These are phyloP conservation scores for Artibeus lituratus DNA, from an alignment of 2,797 vertebrate species.

Conservation along the genomic window DNA sequence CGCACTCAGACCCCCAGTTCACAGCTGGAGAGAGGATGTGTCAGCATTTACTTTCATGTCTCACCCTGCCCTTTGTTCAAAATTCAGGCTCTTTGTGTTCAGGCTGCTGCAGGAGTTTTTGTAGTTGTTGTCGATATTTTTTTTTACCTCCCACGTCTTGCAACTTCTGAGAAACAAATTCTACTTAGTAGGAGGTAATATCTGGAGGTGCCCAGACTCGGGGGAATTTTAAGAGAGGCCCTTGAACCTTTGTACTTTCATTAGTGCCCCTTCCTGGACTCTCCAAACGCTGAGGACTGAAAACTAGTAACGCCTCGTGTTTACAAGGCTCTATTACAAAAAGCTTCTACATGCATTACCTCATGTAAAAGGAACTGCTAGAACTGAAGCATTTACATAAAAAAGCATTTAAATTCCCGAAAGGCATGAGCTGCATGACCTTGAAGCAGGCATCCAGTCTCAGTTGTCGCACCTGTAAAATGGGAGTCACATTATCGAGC, in stretches of 20 bases:
- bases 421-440: background rate
- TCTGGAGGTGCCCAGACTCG: constrained; percentile 37
- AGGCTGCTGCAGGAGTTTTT: constrained; percentile 25
- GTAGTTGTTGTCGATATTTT: constrained; percentile 23
- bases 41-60: constrained; percentile 63
- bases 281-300: background rate
- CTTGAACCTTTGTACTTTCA: background rate
- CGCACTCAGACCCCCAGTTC: constrained; percentile 56
- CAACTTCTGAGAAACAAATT: constrained; percentile 66
- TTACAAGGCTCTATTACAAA: background rate
- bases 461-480: constrained; percentile 14
- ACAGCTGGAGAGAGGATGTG: constrained; percentile 73
- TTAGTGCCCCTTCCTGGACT: background rate
- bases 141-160: constrained; percentile 54
- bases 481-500: background rate
- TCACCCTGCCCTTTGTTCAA: constrained; percentile 70
- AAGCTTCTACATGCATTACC: background rate
- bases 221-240: constrained; percentile 27
- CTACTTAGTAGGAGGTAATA: constrained; percentile 40
- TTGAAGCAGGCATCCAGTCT: background rate
- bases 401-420: background rate
- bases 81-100: constrained; percentile 56
- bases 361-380: background rate
- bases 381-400: background rate
- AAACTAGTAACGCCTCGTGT: background rate